These are phyloP conservation scores for Corvus moneduloides DNA, from an alignment of 2,113 vertebrate genomes.

Conservation along the genomic window DNA sequence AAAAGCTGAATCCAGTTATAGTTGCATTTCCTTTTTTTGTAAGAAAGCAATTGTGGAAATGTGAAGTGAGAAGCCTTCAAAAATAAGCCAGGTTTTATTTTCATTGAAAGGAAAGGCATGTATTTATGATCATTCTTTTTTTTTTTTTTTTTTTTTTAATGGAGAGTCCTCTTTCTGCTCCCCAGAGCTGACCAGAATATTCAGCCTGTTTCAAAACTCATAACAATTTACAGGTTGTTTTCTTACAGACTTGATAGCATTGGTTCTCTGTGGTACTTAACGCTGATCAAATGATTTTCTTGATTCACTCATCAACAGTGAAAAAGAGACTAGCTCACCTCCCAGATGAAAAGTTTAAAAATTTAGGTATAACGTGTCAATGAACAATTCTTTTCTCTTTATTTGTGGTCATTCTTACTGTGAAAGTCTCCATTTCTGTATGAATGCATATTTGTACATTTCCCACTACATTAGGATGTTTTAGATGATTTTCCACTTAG, in stretches of 20 bases:
- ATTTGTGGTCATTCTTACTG: background rate
- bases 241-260: background rate
- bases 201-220: background rate
- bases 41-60: background rate
- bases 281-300: background rate
- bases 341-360: background rate
- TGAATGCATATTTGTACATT: background rate
- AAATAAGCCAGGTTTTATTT: background rate
- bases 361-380: background rate
- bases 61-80: background rate
- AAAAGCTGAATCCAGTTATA: background rate
- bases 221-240: background rate
- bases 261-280: background rate
- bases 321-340: background rate
- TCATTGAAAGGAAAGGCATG: fast-evolving
- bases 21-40: background rate
- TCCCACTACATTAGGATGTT: background rate
- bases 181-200: fast-evolving
- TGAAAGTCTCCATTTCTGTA: background rate
- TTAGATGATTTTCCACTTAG: background rate
- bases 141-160: background rate
- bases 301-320: background rate
- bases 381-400: background rate
- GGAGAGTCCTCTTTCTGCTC: background rate
- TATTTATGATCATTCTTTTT: background rate